Evolutionary conservation across 2,888 invertebrate genomes (phyloP), one percentile per base, ranked within the genome.

Genomic region (Drosophila emarginata): DNA sequence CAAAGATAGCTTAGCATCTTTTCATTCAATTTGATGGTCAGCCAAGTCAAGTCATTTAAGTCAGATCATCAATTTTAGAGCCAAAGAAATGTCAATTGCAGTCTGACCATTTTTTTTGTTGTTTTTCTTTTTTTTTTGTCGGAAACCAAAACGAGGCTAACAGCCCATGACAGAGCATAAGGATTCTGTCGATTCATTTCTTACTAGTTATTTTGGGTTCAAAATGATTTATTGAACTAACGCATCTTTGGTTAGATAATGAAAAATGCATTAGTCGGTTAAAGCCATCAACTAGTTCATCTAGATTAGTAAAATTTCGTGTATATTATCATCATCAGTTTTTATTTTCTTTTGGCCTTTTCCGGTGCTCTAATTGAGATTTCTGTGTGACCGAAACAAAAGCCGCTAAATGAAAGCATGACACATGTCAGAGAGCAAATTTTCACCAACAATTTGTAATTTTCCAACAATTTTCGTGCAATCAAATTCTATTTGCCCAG

Each of bases 41-140:
- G 61, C 21, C 66, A 53, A 28, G 54, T 61, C 60, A 65, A 59
- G 67, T 40, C 66, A 32, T 21, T 4, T 21, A 12, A 32, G 70
- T 66, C 69, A 79, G 63, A 75, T 74, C 79, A 88, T 78, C 72
- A 78, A 79, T 88, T 86, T 80, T 79, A 65, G 68, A 72, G 36
- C 52, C 57, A 32, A 61, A 45, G 18, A 73, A 40, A 82, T 82
- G 88, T 82, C 81, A 85, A 85, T 73, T 85, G 83, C 83, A 87
- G 52, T 78, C 77, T 69, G 32, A 1, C 32, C 32, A 9, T 64
- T 63, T 76, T 81, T 77, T 15, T 18, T 15, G 11, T 53, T 28
- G 5, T 23, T 50, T 28, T 14, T 23, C 26, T n/a, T 18, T 15
- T 18, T 53, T 28, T n/a, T 23, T 50, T 28, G 14, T 23, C 26